These are phyloP conservation scores for Drosophila santomea DNA, from an alignment of 1,140 invertebrate species.

Conservation along the genomic window DNA sequence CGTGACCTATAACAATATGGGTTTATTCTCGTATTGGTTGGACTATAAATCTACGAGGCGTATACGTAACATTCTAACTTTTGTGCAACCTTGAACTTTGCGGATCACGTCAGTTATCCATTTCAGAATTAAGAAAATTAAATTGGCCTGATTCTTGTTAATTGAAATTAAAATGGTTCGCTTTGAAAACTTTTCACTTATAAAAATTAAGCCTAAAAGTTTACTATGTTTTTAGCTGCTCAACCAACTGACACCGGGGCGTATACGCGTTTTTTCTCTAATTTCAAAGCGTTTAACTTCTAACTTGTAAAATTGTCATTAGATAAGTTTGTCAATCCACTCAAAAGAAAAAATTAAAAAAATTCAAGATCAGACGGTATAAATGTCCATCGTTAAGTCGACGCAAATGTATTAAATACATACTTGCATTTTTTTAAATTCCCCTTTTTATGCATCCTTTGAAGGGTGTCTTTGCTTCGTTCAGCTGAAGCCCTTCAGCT, in stretches of 20 bases:
- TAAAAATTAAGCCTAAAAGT: background rate
- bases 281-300: conserved; percentile 5
- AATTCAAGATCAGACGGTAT: background rate
- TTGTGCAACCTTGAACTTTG: background rate
- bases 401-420: conserved; percentile 16
- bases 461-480: conserved; percentile 19
- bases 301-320: background rate
- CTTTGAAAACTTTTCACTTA: background rate
- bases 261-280: background rate
- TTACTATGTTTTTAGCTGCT: background rate
- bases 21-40: background rate
- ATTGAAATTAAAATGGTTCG: no score
- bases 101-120: no score
- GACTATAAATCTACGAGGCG: no score
- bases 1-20: background rate
- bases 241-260: background rate
- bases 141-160: no score
- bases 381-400: background rate
- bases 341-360: background rate
- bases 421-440: conserved; percentile 28
- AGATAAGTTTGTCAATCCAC: background rate
- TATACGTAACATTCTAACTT: conserved; percentile 14
- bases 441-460: background rate
- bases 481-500: conserved; percentile 6
- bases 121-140: no score